phyloP scores from a whole-genome alignment of 2,888 invertebrate species.

The Galerucella calmariensis region DNA sequence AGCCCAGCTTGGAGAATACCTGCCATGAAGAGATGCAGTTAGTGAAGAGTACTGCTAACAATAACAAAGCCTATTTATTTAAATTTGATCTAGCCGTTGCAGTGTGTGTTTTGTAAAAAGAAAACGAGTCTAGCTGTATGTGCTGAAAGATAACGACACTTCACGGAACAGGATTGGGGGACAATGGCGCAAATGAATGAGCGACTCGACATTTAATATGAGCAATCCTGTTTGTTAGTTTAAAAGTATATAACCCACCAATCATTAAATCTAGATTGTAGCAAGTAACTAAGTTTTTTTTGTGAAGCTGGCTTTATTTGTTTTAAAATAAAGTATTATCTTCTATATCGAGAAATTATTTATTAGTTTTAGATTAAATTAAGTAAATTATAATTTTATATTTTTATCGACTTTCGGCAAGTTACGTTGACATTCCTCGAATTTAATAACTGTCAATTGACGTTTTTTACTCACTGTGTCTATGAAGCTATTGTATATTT shows the following conservation, averaged over 20 bases:
- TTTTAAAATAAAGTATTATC: conserved; percentile 38
- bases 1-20: too few relatives aligned
- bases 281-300: conserved; percentile 3
- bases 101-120: neutral
- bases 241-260: neutral
- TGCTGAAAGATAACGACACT: neutral
- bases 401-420: neutral
- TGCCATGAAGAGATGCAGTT: too few relatives aligned
- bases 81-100: too few relatives aligned
- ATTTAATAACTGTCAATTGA: conserved; percentile 34
- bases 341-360: conserved; percentile 20
- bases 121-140: neutral
- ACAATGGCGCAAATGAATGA: too few relatives aligned
- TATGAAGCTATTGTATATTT: conserved; percentile 33
- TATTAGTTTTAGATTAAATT: conserved; percentile 1
- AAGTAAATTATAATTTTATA: neutral
- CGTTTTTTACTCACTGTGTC: conserved; percentile 29
- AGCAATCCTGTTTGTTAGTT: neutral
- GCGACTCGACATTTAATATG: neutral
- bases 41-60: too few relatives aligned
- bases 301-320: conserved; percentile 28
- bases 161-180: neutral
- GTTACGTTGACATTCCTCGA: conserved; percentile 36
- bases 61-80: too few relatives aligned
- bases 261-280: neutral